Base-by-base conservation (phyloP, 2,888 invertebrate genomes). In the Caenorhabditis macrosperma region DNA sequence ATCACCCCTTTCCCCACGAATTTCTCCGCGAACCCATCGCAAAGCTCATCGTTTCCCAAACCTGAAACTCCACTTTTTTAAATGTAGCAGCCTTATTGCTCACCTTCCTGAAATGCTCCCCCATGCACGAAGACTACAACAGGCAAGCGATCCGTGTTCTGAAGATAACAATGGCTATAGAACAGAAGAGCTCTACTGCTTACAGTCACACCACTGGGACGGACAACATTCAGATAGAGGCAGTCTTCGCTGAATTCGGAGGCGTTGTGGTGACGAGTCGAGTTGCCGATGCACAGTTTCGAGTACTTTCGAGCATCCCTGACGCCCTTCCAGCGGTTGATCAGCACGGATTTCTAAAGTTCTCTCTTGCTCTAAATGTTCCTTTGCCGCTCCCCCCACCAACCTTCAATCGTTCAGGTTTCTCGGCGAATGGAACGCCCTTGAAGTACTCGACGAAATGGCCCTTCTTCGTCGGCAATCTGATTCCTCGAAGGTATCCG, bases 211-310 rank as follows among this genome's bases (percentile, higher is more conserved):
- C 69, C 44, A 22, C 60, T 54, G n/a, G 79, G 79, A 30, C 61
- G 64, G 10, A 79, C 33, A 41, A 79, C 52, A 46, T 79, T 79
- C 38, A 79, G 12, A 41, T 64, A 75, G 0, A 79, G 66, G 44
- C 79, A 79, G 38, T 79, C 79, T 52, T 79, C 79, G 35, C 79
- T 79, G 46, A 48, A 79, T 5, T 59, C 48, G 4, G 75, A 60
- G 2, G 41, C 35, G 54, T 69, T 69, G n/a, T n/a, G n/a, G n/a
- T n/a, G 6, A 26, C 20, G 5, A 75, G 79, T 30, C 75, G 50
- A 15, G 9, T 22, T 54, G 9, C 63, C 46, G 50, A 79, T 69
- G 26, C 79, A 79, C 54, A 52, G 59, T 15, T 33, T 30, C 15
- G 63, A 30, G 33, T 75, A 75, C 2, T 15, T n/a, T 15, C 38